Evolutionary conservation across 2,888 invertebrate species (phyloP).

Genomic region (Xanthia togata): DNA sequence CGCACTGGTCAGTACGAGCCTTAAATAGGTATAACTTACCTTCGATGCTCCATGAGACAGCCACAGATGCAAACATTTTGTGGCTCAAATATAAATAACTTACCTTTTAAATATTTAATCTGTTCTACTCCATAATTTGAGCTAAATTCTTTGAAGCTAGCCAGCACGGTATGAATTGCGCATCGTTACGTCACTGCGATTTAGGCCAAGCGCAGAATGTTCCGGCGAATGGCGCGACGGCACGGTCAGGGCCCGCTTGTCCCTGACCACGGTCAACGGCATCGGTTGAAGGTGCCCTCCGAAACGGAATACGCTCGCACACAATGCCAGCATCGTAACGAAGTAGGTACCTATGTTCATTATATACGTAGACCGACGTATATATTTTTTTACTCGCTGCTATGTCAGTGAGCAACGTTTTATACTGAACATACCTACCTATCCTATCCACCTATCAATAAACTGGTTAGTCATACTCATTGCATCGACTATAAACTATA

Average conservation of each 20-base stretch:
- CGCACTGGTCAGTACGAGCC: too few relatives aligned
- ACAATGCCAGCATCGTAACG: slow-evolving; percentile 52
- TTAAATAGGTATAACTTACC: not conserved
- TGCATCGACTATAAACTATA: slow-evolving; percentile 13
- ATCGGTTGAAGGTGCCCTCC: slow-evolving; percentile 87
- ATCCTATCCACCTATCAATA: too few relatives aligned
- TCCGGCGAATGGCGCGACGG: slow-evolving; percentile 68
- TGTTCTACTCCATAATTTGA: not conserved
- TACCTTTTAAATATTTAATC: not conserved
- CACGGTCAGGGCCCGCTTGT: slow-evolving; percentile 82
- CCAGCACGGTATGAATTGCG: slow-evolving; percentile 16
- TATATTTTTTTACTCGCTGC: slow-evolving; percentile 22
- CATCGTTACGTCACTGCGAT: slow-evolving; percentile 73
- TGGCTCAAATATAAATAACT: not conserved
- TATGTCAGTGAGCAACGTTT: slow-evolving; percentile 19
- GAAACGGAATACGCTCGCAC: slow-evolving; percentile 66
- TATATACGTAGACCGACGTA: slow-evolving; percentile 26
- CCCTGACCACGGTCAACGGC: slow-evolving; percentile 90
- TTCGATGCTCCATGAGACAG: not conserved
- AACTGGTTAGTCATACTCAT: slow-evolving; percentile 36
- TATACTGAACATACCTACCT: slow-evolving; percentile 5
- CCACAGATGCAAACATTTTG: slow-evolving; percentile 5
- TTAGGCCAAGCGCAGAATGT: slow-evolving; percentile 72
- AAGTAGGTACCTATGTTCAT: slow-evolving; percentile 18
- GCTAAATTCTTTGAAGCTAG: slow-evolving; percentile 17